phyloP scores from a whole-genome alignment of 2,797 vertebrate species.

The Sparus aurata region DNA sequence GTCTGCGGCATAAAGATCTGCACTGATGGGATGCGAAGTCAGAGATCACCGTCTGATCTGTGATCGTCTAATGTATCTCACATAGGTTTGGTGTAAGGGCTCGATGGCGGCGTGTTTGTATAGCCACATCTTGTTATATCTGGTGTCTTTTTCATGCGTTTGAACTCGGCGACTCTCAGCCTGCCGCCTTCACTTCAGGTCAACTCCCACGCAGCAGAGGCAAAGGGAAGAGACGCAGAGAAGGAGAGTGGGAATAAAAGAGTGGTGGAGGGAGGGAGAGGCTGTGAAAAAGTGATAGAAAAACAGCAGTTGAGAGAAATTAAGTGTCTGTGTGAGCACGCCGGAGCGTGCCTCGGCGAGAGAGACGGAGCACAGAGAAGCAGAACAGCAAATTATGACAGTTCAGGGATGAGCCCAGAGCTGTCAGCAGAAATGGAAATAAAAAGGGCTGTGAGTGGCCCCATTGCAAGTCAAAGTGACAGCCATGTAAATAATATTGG shows the following conservation, averaged over 20 bases:
- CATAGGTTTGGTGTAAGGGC: neutral
- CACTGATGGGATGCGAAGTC: slow-evolving; percentile 16
- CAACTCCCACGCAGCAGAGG: slow-evolving; percentile 54
- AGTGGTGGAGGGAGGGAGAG: slow-evolving; percentile 1
- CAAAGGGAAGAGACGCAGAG: neutral
- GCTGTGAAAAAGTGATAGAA: slow-evolving; percentile 45
- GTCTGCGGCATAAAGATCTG: slow-evolving; percentile 15
- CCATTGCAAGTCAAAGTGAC: slow-evolving; percentile 72
- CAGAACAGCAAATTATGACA: slow-evolving; percentile 70
- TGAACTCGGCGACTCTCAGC: slow-evolving; percentile 44
- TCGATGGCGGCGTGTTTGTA: slow-evolving; percentile 18
- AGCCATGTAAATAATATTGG: slow-evolving; percentile 80
- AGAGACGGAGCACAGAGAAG: slow-evolving; percentile 59
- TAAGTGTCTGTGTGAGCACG: slow-evolving; percentile 41
- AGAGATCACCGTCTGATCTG: slow-evolving; percentile 16
- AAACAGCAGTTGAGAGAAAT: slow-evolving; percentile 40
- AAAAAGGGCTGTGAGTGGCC: slow-evolving; percentile 65
- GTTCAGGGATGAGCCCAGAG: slow-evolving; percentile 77
- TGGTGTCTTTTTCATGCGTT: slow-evolving; percentile 33
- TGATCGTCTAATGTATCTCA: neutral
- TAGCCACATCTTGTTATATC: slow-evolving; percentile 19
- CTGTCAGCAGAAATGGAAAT: slow-evolving; percentile 77
- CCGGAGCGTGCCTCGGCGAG: slow-evolving; percentile 32
- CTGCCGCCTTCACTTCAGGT: slow-evolving; percentile 29
- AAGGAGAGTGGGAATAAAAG: neutral